Evolutionary conservation across 2,888 invertebrate genomes (phyloP), one percentile per base, ranked within the genome.

Genomic region (Conchocele bisecta): DNA sequence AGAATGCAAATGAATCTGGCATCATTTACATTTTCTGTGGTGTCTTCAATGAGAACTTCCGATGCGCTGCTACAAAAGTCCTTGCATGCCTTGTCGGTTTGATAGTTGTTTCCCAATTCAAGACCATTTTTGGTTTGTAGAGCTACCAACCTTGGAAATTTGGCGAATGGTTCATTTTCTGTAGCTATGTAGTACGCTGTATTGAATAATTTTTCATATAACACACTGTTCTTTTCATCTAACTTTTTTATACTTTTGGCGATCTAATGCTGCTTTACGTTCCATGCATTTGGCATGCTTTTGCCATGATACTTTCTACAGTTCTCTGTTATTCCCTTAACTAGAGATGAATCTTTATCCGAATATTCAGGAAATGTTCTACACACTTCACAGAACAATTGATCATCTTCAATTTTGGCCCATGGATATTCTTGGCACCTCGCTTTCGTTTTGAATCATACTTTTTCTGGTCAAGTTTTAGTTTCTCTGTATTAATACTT

Each of bases 141-240:
- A n/a, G n/a, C n/a, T n/a, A n/a, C n/a, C n/a, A n/a, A n/a, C n/a
- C n/a, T n/a, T n/a, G n/a, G n/a, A n/a, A n/a, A n/a, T n/a, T n/a
- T n/a, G n/a, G n/a, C n/a, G n/a, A n/a, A n/a, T n/a, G n/a, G n/a
- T n/a, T n/a, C n/a, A n/a, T n/a, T n/a, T n/a, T n/a, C n/a, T n/a
- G n/a, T n/a, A n/a, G n/a, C n/a, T 29, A 72, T 31, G 20, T 37
- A 66, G 28, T 67, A 72, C 11, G 66, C 57, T 50, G 66, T 72
- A 26, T 61, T 72, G 26, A 72, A 51, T 5, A 60, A 20, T 24
- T 50, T 17, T 41, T 50, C 54, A 57, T 48, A 57, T 17, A 33
- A 4, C 13, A 17, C 20, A 17, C 26, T 51, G 35, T 44, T 53
- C 24, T 46, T 15, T n/a, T 41, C 66, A 26, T 68, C 56, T 41